These are phyloP conservation scores for Porites cylindrica DNA, from an alignment of 92 coral and sea anemone genomes.

Conservation along the genomic window DNA sequence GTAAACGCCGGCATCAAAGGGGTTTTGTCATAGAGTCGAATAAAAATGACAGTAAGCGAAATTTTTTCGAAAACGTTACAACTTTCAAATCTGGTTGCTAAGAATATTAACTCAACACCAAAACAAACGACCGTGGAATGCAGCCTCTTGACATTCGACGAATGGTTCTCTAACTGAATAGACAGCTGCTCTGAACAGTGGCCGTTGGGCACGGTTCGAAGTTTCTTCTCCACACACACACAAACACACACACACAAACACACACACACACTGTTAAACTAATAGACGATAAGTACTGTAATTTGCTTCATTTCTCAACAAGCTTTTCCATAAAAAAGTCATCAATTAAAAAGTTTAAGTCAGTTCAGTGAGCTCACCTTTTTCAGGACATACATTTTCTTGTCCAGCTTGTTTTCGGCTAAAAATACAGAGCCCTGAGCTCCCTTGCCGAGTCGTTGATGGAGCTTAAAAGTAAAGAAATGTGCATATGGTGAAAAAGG, in stretches of 20 bases:
- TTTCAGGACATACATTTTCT: slow-evolving; percentile 85
- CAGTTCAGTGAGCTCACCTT: slow-evolving; percentile 67
- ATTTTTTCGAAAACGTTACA: background rate
- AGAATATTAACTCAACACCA: slow-evolving; percentile 9
- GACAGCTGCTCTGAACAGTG: no score
- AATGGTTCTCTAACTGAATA: background rate
- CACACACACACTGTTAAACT: background rate
- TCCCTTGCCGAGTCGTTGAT: slow-evolving; percentile 97
- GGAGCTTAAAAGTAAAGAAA: slow-evolving; percentile 70
- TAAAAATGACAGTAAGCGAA: background rate
- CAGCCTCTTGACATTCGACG: slow-evolving; percentile 3
- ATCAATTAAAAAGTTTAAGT: background rate
- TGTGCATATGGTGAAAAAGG: background rate
- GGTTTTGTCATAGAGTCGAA: no score
- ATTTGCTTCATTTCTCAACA: background rate
- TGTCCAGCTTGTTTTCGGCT: slow-evolving; percentile 89
- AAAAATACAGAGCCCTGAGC: slow-evolving; percentile 97
- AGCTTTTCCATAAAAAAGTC: background rate
- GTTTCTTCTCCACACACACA: background rate
- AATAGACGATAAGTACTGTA: background rate
- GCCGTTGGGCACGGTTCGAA: background rate
- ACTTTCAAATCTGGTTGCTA: slow-evolving; percentile 11
- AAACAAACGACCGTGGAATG: slow-evolving; percentile 51
- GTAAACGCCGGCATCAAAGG: background rate
- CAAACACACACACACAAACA: background rate